Conservation (phyloP, 1,140 invertebrate species). For the Aphis craccivora region DNA sequence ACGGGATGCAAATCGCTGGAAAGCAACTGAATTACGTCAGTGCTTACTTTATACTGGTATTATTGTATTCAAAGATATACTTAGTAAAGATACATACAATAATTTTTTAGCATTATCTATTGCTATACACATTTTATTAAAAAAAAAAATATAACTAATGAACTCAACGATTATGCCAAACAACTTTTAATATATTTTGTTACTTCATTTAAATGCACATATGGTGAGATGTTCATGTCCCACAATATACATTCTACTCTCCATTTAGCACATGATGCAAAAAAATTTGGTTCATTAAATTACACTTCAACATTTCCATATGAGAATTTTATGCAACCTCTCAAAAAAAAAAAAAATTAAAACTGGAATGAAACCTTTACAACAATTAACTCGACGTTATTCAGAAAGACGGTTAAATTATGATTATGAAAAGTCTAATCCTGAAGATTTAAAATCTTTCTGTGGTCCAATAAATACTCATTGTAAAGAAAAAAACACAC, state of each 20-base stretch:
- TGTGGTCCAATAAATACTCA: conserved; percentile 3
- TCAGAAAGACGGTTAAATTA: not conserved
- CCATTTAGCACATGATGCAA: not conserved
- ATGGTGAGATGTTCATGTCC: not conserved
- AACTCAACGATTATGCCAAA: conserved; percentile 24
- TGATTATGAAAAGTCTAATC: not conserved
- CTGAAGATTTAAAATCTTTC: too few relatives aligned
- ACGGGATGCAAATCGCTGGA: not conserved
- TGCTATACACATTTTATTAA: not conserved
- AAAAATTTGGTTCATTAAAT: conserved; percentile 4
- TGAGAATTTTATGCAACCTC: conserved; percentile 31
- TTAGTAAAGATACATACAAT: not conserved
- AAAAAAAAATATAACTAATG: not conserved
- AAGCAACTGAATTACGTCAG: conserved; percentile 12
- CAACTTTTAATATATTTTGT: conserved; percentile 9
- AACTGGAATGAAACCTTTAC: not conserved
- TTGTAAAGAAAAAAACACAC: not conserved
- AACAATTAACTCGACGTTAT: not conserved
- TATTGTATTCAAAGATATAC: not conserved
- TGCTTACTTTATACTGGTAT: conserved; percentile 3
- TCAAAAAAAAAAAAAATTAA: conserved; percentile 14
- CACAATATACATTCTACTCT: not conserved
- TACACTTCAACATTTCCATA: not conserved
- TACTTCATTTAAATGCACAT: not conserved
- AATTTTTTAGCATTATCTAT: not conserved